Conservation (phyloP, 2,113 vertebrate species). For the Vidua macroura region DNA sequence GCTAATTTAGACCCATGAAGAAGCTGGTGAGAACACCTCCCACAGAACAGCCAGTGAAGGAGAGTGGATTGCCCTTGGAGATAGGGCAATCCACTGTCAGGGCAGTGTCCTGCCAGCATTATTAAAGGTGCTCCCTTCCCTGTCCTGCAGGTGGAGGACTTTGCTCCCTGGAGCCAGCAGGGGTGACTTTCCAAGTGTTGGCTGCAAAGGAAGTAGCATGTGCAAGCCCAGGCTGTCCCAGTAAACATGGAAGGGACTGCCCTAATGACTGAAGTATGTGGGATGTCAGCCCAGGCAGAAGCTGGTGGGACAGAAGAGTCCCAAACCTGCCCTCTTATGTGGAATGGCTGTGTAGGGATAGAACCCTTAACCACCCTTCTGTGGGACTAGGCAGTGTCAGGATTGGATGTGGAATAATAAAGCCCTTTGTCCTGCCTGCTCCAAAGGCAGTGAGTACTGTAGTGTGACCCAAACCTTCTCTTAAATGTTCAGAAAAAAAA, state of each 20-base stretch:
- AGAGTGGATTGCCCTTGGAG: background rate
- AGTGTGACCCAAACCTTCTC: background rate
- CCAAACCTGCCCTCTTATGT: background rate
- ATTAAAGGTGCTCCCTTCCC: background rate
- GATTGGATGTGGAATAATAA: background rate
- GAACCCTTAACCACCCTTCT: background rate
- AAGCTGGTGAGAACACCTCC: background rate
- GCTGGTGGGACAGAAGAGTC: background rate
- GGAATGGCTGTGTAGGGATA: background rate
- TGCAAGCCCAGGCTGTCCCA: background rate
- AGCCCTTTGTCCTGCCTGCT: background rate
- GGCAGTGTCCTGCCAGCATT: background rate
- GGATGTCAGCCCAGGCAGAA: background rate
- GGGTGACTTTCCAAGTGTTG: background rate
- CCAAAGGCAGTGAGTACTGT: background rate
- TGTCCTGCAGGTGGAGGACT: background rate
- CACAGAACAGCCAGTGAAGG: rapidly evolving
- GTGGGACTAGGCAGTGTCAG: background rate
- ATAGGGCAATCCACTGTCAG: background rate
- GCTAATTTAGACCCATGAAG: background rate
- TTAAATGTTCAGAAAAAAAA: background rate
- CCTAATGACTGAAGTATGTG: background rate
- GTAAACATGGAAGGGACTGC: background rate
- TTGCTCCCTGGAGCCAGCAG: background rate
- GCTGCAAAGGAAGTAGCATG: background rate